Base-by-base conservation (phyloP, 2,888 invertebrate species). In the Glyphotaelius pellucidus region DNA sequence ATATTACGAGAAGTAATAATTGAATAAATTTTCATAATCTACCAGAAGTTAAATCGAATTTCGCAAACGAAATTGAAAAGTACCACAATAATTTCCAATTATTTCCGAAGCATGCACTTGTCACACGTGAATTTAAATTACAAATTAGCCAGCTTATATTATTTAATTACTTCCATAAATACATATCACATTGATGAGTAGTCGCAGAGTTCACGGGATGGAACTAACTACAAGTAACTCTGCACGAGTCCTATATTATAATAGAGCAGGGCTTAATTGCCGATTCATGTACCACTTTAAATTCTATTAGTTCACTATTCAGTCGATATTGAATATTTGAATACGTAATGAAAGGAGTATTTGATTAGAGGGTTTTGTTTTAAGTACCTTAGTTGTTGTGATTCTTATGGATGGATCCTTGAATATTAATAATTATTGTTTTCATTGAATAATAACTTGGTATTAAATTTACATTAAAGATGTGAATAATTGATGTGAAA, bases 211-310 rank as follows among this genome's bases (percentile, higher is more conserved):
- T 67, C 67, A 9, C 7, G 25, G 67, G n/a, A 67, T 67, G 9
- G 25, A n/a, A 25, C 67, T 25, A 67, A 25, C 67, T 67, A 67
- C 7, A n/a, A 67, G 67, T 67, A 67, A 67, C 25, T 25, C 67
- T 67, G 7, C 25, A 67, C 67, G 5, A 67, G 67, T 67, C 25
- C 67, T 67, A 67, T 25, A 67, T 67, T 25, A 67, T 67, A 67
- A 9, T 19, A n/a, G 25, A 67, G 7, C 67, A 67, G 25, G n/a
- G 67, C 67, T n/a, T 67, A 67, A 67, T 67, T 67, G 67, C 67
- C 67, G 67, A 67, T 67, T 67, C 67, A 67, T 67, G 67, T 67
- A 67, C 67, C 67, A 67, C 67, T 67, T 67, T 67, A 67, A 67
- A 67, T 67, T 67, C 67, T 67, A 67, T 67, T n/a, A 67, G 67